Conservation (phyloP, 2,797 vertebrate species). For the Halcyon badia region DNA sequence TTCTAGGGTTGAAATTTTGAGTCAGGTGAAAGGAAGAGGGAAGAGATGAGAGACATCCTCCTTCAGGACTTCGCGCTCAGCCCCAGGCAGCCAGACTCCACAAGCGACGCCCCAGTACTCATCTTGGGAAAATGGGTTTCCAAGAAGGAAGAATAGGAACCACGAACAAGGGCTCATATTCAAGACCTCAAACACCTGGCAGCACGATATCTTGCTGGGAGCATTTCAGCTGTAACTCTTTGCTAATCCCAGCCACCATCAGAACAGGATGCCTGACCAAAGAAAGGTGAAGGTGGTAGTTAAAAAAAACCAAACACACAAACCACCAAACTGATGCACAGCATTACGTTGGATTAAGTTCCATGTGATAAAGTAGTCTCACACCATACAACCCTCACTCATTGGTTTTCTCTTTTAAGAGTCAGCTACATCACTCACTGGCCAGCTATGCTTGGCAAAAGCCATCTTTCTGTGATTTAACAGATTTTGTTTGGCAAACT, state of each 20-base stretch:
- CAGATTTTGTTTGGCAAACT: slow-evolving; percentile 26
- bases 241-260: neutral
- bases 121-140: neutral
- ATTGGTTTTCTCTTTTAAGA: neutral
- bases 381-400: neutral
- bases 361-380: neutral
- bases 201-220: neutral
- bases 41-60: neutral
- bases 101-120: neutral
- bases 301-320: neutral
- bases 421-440: neutral
- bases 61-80: neutral
- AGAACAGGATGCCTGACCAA: neutral
- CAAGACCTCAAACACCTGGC: neutral
- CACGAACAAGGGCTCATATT: neutral
- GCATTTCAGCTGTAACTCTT: neutral
- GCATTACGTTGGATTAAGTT: neutral
- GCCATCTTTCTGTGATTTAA: neutral
- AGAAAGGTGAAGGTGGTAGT: neutral
- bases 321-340: too few relatives aligned
- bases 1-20: neutral
- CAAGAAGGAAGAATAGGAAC: neutral
- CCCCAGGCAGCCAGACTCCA: neutral
- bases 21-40: neutral
- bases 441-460: neutral